These are phyloP conservation scores for Caenorhabditis sinica DNA, from an alignment of 2,888 invertebrate species.

Conservation along the genomic window DNA sequence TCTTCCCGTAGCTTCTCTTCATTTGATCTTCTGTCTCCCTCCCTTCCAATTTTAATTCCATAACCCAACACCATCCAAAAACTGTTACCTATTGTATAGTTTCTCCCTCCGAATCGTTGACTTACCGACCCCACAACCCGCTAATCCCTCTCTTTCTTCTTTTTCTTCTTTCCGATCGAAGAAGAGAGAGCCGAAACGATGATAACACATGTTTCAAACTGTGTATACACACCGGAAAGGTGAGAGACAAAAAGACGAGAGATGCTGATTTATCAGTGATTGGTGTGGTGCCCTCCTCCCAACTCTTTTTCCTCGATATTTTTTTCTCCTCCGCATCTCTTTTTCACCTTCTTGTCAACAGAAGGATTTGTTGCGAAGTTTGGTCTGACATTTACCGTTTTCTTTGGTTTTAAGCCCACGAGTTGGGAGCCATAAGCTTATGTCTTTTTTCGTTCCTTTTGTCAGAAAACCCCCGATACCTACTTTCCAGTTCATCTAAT, in stretches of 20 bases:
- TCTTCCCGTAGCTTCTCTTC: not conserved
- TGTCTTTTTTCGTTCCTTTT: too few species aligned
- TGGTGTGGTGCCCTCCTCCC: not conserved
- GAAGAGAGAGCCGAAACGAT: constrained; percentile 40
- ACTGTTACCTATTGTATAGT: constrained; percentile 13
- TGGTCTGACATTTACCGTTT: not conserved
- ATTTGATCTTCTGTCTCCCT: not conserved
- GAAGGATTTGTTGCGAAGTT: not conserved
- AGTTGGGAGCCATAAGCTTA: too few species aligned
- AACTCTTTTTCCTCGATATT: constrained; percentile 11
- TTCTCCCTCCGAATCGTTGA: constrained; percentile 22
- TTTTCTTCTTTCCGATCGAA: not conserved
- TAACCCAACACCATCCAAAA: constrained; percentile 16
- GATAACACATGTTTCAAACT: constrained; percentile 58
- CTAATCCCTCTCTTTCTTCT: constrained; percentile 24
- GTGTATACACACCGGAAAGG: constrained; percentile 25
- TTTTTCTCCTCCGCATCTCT: constrained; percentile 1
- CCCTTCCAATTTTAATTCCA: constrained; percentile 15
- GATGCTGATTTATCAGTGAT: constrained; percentile 53
- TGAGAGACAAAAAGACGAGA: constrained; percentile 7
- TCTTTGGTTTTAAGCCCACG: too few species aligned
- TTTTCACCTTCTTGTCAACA: not conserved
- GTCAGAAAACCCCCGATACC: too few species aligned
- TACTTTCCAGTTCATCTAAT: too few species aligned
- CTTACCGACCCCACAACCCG: constrained; percentile 42